Conservation (phyloP, 2,113 vertebrate species). For the Archocentrus centrarchus region DNA sequence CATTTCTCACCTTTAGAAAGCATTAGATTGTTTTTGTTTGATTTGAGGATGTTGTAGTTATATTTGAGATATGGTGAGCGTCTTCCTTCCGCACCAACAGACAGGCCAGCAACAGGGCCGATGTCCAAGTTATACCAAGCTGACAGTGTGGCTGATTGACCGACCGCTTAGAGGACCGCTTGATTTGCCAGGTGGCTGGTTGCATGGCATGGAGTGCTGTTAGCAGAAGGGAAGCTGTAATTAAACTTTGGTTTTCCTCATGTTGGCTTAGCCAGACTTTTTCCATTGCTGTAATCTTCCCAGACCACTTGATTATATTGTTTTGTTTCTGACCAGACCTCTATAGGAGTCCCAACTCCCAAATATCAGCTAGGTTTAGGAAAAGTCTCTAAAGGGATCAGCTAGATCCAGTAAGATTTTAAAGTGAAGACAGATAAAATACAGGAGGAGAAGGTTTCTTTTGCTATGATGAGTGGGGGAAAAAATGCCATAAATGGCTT, state of each 20-base stretch:
- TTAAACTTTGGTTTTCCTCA: conserved; percentile 57
- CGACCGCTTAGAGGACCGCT: conserved; percentile 57
- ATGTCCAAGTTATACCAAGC: conserved; percentile 47
- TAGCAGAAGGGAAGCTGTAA: conserved; percentile 64
- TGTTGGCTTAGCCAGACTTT: conserved; percentile 42
- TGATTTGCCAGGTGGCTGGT: conserved; percentile 56
- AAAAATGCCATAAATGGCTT: conserved; percentile 12
- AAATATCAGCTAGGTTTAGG: conserved; percentile 18
- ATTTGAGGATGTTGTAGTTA: neutral
- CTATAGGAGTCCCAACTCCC: neutral
- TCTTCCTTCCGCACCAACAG: conserved; percentile 27
- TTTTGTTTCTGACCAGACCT: conserved; percentile 33
- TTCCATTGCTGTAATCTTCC: conserved; percentile 43
- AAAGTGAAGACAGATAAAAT: neutral
- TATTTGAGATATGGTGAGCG: conserved; percentile 22
- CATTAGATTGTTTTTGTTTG: conserved; percentile 21
- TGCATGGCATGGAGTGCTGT: conserved; percentile 39
- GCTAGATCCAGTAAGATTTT: neutral
- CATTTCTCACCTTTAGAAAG: conserved; percentile 13
- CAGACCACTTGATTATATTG: conserved; percentile 35
- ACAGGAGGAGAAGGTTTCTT: neutral
- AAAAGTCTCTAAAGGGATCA: conserved; percentile 4
- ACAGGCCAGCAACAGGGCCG: conserved; percentile 43
- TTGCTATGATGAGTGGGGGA: neutral
- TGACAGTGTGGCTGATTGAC: conserved; percentile 60